Evolutionary conservation across 2,797 vertebrate genomes (phyloP).

Genomic region (Ceryle rudis): DNA sequence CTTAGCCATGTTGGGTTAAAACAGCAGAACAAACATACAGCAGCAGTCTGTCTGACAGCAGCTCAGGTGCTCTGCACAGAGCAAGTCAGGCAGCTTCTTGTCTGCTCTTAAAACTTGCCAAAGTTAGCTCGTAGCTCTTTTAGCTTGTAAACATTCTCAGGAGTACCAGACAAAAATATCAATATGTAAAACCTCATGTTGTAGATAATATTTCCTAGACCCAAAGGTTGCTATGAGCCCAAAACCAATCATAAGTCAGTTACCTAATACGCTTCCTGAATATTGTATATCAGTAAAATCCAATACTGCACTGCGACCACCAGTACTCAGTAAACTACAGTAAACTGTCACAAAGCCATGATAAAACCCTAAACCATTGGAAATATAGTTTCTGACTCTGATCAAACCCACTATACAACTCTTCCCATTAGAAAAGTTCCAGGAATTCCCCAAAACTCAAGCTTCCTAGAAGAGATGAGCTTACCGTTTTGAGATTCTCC

Average conservation of each 20-base stretch:
- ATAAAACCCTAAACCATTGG: not conserved
- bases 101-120: not conserved
- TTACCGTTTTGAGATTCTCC: conserved; percentile 1
- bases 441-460: not conserved
- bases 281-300: not conserved
- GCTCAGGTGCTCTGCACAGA: not conserved
- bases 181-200: not conserved
- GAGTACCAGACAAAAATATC: not conserved
- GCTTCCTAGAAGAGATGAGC: not conserved
- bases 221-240: not conserved
- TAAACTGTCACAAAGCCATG: not conserved
- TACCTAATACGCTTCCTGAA: not conserved
- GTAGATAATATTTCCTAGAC: not conserved
- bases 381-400: not conserved
- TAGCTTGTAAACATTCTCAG: not conserved
- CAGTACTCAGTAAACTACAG: not conserved
- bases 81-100: not conserved
- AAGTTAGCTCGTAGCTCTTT: not conserved
- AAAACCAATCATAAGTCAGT: not conserved
- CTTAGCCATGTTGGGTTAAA: not conserved
- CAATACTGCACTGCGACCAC: not conserved
- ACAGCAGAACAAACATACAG: not conserved
- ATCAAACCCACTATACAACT: not conserved
- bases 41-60: not conserved
- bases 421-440: not conserved